Conservation (phyloP, 2,888 invertebrate species). For the Odontothrips loti region DNA sequence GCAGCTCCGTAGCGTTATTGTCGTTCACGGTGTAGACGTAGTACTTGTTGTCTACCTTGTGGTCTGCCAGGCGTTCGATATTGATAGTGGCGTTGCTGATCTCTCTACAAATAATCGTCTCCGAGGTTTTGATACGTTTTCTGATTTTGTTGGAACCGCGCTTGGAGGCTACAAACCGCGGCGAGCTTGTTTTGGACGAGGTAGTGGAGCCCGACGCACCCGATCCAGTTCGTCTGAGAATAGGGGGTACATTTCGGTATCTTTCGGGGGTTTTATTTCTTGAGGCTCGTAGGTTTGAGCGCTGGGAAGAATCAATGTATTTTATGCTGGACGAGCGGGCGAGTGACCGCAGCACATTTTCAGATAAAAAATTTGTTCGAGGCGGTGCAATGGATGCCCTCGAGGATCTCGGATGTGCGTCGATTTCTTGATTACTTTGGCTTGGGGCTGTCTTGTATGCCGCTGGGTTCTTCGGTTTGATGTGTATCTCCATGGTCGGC, state of each 20-base stretch:
- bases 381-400: background rate
- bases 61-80: background rate
- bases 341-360: background rate
- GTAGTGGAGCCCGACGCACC: too few relatives aligned
- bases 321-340: slow-evolving; percentile 11
- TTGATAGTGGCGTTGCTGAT: background rate
- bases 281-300: background rate
- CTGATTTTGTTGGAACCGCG: background rate
- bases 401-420: background rate
- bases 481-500: background rate
- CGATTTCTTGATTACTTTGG: background rate
- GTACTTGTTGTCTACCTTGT: slow-evolving; percentile 11
- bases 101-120: background rate
- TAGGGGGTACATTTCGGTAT: background rate
- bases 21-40: slow-evolving; percentile 16
- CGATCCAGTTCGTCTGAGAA: background rate
- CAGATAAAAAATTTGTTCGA: background rate
- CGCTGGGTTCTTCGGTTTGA: background rate
- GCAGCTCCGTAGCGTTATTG: background rate
- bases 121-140: background rate
- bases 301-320: background rate
- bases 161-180: background rate
- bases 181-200: too few relatives aligned
- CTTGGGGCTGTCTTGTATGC: background rate
- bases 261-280: background rate